Evolutionary conservation across 2,888 invertebrate species (phyloP).

Genomic region (Palloptera scutellata): DNA sequence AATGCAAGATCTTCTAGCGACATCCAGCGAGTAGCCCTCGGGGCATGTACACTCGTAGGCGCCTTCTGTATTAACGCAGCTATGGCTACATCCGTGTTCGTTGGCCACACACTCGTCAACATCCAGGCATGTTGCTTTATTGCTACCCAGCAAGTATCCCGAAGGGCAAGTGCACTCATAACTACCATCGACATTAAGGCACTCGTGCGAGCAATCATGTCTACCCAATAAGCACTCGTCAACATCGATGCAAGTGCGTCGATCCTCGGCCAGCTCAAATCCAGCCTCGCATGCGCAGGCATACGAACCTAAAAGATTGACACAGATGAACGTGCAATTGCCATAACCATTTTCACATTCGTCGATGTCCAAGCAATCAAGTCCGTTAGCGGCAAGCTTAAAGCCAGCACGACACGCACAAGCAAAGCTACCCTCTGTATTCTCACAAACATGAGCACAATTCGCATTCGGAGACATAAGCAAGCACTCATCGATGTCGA

Average conservation of each 20-base stretch:
- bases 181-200: constrained; percentile 67
- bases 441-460: constrained; percentile 69
- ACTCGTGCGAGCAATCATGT: constrained; percentile 66
- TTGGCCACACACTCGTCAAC: constrained; percentile 53
- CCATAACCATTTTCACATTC: constrained; percentile 67
- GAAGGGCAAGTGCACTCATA: constrained; percentile 68
- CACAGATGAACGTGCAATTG: constrained; percentile 68
- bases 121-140: constrained; percentile 55
- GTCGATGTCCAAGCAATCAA: constrained; percentile 66
- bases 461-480: constrained; percentile 65
- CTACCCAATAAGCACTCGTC: constrained; percentile 64
- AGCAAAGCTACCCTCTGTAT: constrained; percentile 65
- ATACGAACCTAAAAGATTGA: constrained; percentile 68
- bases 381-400: constrained; percentile 55
- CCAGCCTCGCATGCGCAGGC: constrained; percentile 65
- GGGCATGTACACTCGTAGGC: constrained; percentile 68
- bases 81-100: constrained; percentile 50
- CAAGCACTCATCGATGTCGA: constrained; percentile 67
- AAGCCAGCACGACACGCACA: constrained; percentile 66
- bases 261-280: constrained; percentile 58
- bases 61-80: constrained; percentile 66
- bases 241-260: constrained; percentile 63
- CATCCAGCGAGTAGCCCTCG: constrained; percentile 52
- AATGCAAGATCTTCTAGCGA: constrained; percentile 62
- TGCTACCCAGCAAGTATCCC: constrained; percentile 63